Base-by-base conservation (phyloP, 2,797 vertebrate species). In the Pipistrellus kuhlii region DNA sequence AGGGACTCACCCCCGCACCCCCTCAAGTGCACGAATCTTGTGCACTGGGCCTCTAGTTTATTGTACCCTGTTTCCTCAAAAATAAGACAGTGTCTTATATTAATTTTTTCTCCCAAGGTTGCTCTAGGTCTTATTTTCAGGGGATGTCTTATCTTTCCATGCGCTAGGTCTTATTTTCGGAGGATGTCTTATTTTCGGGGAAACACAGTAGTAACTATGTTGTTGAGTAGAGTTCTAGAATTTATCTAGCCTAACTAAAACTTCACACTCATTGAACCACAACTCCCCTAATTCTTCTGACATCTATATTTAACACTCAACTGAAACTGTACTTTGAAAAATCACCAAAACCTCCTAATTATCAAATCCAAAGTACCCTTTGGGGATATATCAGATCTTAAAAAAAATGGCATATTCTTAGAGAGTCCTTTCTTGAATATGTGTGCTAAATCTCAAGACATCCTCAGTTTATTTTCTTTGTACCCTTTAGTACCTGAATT, bases 401-500 rank as follows among this genome's bases (percentile, higher is more conserved):
- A 87, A 81, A 72, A 35, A 89, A 71, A 81, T 55, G 38, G 8
- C 6, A 51, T 64, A 14, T 88, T 64, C 55, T 71, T 78, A 20
- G 18, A 55, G 32, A 88, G 32, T 41, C 10, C 7, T 85, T 38
- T 90, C 53, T 15, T 77, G 62, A 92, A 10, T 12, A 72, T 30
- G 3, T 85, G 30, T 80, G 25, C 20, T 94, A 66, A 59, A 59
- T 85, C n/a, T 71, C 30, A 85, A 53, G 55, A 38, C 38, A 69
- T 71, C 66, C n/a, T 71, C 51, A 91, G 44, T 83, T 71, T 86
- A 69, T 51, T 92, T 90, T 91, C 83, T 53, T 71, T n/a, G 30
- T 71, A 83, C 21, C 7, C 25, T 9, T 88, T 88, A 46, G 7
- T 69, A 23, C n/a, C 23, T 73, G 48, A 59, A 59, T 41, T 86